phyloP scores from a whole-genome alignment of 2,797 vertebrate genomes.

The Rallus crepitans region DNA sequence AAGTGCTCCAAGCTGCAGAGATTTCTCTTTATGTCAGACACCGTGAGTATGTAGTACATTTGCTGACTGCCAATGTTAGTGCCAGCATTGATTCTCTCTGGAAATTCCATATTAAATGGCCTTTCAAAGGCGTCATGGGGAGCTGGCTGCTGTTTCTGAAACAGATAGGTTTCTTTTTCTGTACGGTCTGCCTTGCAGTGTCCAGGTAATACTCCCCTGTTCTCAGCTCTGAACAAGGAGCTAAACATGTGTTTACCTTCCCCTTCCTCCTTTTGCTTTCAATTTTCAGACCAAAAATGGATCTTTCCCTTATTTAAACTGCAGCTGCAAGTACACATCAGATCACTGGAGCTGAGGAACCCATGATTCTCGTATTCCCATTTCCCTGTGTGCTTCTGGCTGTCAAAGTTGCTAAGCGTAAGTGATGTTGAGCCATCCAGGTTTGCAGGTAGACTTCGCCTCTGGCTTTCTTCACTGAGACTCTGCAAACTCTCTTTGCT shows the following conservation, averaged over 20 bases:
- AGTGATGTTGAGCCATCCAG: neutral
- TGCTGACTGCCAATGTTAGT: neutral
- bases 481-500: neutral
- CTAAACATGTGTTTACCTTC: neutral
- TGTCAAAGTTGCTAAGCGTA: neutral
- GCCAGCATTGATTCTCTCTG: neutral
- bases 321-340: neutral
- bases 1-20: neutral
- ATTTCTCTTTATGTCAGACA: neutral
- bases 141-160: neutral
- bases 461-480: neutral
- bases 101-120: neutral
- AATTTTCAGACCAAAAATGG: neutral
- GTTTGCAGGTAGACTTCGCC: neutral
- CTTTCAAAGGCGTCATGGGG: neutral
- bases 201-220: neutral
- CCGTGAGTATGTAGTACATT: fast-evolving
- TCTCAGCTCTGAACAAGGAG: neutral
- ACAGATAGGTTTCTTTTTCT: neutral
- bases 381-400: neutral
- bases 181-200: neutral
- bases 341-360: neutral
- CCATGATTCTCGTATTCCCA: neutral
- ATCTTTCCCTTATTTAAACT: neutral
- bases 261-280: neutral